Evolutionary conservation across 2,797 vertebrate genomes (phyloP).

Genomic region (Xenops minutus): DNA sequence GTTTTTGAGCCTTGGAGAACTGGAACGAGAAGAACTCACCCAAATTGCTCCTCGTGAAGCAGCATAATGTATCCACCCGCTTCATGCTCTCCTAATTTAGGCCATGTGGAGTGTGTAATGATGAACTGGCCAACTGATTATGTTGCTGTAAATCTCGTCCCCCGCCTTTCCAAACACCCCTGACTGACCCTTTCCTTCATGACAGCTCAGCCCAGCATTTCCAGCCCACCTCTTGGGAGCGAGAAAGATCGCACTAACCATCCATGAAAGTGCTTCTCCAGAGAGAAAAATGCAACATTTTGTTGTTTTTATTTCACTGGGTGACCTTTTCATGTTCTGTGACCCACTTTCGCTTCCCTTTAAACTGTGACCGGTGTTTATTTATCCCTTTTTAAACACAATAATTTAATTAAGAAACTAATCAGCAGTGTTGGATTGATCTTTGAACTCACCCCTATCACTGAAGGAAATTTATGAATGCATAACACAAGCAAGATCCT

Average conservation of each 20-base stretch:
- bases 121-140: slow-evolving; percentile 11
- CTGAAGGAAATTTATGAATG: slow-evolving; percentile 14
- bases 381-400: slow-evolving; percentile 5
- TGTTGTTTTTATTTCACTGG: neutral
- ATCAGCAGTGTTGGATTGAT: slow-evolving; percentile 31
- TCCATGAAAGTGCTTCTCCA: neutral
- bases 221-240: neutral
- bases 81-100: slow-evolving; percentile 18
- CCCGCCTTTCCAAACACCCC: slow-evolving; percentile 16
- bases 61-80: neutral
- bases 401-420: slow-evolving; percentile 41
- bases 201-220: neutral
- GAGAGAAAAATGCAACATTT: neutral
- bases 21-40: neutral
- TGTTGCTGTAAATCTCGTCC: slow-evolving; percentile 14
- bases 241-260: neutral
- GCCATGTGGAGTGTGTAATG: neutral
- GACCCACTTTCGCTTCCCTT: neutral
- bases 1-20: slow-evolving; percentile 29
- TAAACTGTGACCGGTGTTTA: neutral
- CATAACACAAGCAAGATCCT: neutral
- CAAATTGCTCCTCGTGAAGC: neutral
- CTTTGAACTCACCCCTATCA: slow-evolving; percentile 5
- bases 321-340: slow-evolving; percentile 12
- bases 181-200: neutral